Evolutionary conservation across 2,113 vertebrate species (phyloP).

Genomic region (Hemiscyllium ocellatum): DNA sequence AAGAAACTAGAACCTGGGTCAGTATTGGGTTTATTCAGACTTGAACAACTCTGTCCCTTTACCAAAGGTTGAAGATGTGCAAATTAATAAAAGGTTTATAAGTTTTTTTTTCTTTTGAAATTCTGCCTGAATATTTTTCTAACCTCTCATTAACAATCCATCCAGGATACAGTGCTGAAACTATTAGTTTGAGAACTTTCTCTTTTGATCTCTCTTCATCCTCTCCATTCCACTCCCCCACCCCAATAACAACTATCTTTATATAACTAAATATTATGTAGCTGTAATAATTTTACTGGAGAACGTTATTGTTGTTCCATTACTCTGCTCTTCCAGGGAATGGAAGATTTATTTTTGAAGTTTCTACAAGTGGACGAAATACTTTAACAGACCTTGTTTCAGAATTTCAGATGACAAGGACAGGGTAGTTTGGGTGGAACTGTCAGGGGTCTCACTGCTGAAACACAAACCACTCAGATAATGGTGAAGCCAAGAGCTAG

Average conservation of each 20-base stretch:
- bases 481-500: too few relatives aligned
- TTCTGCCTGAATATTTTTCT: neutral
- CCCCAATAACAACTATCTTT: too few relatives aligned
- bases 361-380: neutral
- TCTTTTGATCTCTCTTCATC: too few relatives aligned
- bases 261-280: too few relatives aligned
- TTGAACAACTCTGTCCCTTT: neutral
- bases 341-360: neutral
- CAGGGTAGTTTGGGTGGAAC: neutral
- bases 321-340: neutral
- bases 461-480: too few relatives aligned
- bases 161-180: too few relatives aligned
- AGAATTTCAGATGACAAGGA: neutral
- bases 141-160: too few relatives aligned
- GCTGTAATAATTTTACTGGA: neutral
- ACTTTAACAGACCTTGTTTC: neutral
- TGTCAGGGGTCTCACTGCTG: too few relatives aligned
- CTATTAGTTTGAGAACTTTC: too few relatives aligned
- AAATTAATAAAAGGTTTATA: neutral
- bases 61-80: neutral
- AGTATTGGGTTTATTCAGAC: neutral
- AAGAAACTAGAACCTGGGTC: neutral
- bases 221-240: too few relatives aligned
- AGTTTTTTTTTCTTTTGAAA: neutral
- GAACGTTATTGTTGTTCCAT: neutral